phyloP scores from a whole-genome alignment of 2,797 vertebrate species.

The Betta splendens region DNA sequence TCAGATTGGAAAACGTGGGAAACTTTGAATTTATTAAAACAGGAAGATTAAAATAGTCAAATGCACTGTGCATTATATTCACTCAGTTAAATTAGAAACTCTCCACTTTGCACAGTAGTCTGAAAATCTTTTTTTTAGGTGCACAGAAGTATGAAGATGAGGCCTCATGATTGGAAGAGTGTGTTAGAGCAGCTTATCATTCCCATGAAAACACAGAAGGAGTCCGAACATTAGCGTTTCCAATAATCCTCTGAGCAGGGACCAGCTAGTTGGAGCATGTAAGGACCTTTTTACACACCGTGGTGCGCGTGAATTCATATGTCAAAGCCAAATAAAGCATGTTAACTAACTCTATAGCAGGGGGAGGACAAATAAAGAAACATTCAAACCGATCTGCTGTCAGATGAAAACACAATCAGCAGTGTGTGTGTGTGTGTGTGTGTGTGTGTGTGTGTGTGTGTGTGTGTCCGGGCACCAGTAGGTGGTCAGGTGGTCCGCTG shows the following conservation, averaged over 20 bases:
- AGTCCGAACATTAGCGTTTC: constrained; percentile 32
- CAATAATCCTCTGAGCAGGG: constrained; percentile 53
- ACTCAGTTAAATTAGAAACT: constrained; percentile 18
- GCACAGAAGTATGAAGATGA: constrained; percentile 51
- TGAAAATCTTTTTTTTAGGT: constrained; percentile 39
- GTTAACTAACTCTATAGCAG: constrained; percentile 69
- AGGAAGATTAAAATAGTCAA: constrained; percentile 6
- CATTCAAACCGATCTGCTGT: constrained; percentile 73
- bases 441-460: constrained; percentile 34
- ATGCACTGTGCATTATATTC: constrained; percentile 18
- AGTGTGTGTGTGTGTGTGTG: constrained; percentile 44
- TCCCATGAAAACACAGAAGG: constrained; percentile 46
- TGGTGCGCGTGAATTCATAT: constrained; percentile 57
- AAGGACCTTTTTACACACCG: constrained; percentile 52
- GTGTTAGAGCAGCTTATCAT: constrained; percentile 43
- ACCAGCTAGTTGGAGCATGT: constrained; percentile 49
- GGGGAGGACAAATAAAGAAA: constrained; percentile 66
- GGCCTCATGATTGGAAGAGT: constrained; percentile 33
- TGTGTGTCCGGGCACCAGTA: constrained; percentile 61
- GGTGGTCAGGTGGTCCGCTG: constrained; percentile 80
- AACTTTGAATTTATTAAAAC: constrained; percentile 15
- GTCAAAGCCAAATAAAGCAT: constrained; percentile 74
- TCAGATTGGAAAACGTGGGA: constrained; percentile 35
- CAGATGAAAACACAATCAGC: constrained; percentile 75
- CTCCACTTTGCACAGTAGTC: constrained; percentile 7